Evolutionary conservation across 2,113 vertebrate genomes (phyloP).

Genomic region (Scatophagus argus): DNA sequence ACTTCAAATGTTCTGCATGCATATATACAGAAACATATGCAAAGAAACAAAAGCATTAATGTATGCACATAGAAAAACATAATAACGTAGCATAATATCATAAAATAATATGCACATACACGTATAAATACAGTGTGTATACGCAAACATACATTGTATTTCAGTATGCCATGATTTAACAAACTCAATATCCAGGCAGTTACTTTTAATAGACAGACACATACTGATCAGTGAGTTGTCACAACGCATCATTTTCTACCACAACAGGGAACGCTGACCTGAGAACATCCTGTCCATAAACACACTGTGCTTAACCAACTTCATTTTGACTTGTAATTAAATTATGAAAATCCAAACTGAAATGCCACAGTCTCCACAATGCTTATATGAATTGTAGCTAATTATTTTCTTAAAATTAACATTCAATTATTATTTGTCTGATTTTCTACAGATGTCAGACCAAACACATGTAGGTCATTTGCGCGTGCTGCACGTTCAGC

Average conservation of each 20-base stretch:
- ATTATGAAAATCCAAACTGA: slow-evolving; percentile 36
- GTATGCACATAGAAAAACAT: neutral
- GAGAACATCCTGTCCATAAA: neutral
- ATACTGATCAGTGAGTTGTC: neutral
- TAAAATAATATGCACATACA: neutral
- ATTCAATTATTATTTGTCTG: neutral
- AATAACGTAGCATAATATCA: neutral
- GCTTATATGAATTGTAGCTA: neutral
- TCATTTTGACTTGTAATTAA: slow-evolving; percentile 33
- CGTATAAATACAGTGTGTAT: neutral
- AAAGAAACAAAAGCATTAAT: neutral
- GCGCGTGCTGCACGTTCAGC: neutral
- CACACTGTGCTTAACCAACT: slow-evolving; percentile 7
- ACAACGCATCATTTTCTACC: neutral
- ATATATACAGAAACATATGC: neutral
- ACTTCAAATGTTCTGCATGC: neutral
- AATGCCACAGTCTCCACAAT: slow-evolving; percentile 10
- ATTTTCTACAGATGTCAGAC: neutral
- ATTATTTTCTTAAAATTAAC: neutral
- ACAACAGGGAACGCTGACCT: neutral
- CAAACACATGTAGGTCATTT: neutral
- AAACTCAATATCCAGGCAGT: neutral
- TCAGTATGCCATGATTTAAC: neutral
- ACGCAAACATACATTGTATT: neutral
- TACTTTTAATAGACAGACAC: neutral